phyloP scores from a whole-genome alignment of 2,888 invertebrate genomes.

The Tachina fera region DNA sequence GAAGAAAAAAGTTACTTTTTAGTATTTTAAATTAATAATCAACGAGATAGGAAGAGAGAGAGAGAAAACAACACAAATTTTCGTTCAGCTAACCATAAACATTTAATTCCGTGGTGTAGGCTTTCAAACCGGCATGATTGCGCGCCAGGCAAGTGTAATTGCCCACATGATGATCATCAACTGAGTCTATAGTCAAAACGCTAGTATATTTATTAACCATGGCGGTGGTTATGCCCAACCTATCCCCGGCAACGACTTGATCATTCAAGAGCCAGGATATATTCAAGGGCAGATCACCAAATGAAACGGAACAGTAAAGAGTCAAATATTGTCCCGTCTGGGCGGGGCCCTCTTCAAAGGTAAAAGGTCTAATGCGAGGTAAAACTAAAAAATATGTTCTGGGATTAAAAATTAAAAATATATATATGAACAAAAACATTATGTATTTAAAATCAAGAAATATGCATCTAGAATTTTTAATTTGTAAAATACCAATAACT shows the following conservation, averaged over 20 bases:
- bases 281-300: constrained; percentile 91
- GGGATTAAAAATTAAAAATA: constrained; percentile 23
- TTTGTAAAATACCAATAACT: constrained; percentile 86
- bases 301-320: constrained; percentile 88
- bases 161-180: constrained; percentile 87
- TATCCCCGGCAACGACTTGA: constrained; percentile 85
- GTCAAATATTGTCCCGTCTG: constrained; percentile 88
- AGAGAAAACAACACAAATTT: neutral
- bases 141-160: constrained; percentile 90
- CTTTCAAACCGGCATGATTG: constrained; percentile 88
- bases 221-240: constrained; percentile 85
- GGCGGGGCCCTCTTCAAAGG: constrained; percentile 90
- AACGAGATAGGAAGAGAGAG: neutral
- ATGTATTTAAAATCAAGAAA: constrained; percentile 31
- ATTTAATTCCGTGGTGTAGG: constrained; percentile 87
- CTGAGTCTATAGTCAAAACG: constrained; percentile 86
- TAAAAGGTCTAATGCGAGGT: constrained; percentile 92
- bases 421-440: constrained; percentile 36
- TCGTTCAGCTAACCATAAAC: constrained; percentile 86
- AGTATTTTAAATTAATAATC: neutral
- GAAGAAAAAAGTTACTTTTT: constrained; percentile 21
- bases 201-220: constrained; percentile 84
- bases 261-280: constrained; percentile 89
- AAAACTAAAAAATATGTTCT: constrained; percentile 86
- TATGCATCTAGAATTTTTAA: neutral